Evolutionary conservation across 2,113 vertebrate genomes (phyloP).

Genomic region (Ariopsis seemanni): DNA sequence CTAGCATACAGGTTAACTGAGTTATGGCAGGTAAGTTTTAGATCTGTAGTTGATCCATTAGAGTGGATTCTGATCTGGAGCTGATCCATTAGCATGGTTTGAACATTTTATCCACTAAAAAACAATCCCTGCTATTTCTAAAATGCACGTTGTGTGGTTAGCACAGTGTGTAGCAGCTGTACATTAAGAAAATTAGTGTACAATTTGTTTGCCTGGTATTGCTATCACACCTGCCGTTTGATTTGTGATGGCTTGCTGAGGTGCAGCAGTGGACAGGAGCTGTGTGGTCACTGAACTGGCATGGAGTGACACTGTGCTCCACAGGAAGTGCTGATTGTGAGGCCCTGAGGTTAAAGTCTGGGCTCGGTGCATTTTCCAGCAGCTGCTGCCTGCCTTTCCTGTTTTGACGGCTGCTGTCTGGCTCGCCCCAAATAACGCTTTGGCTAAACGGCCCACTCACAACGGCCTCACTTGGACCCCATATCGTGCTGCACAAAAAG

Average conservation of each 20-base stretch:
- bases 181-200: not conserved
- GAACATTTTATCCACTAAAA: not conserved
- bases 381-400: slow-evolving; percentile 59
- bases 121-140: not conserved
- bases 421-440: slow-evolving; percentile 50
- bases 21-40: not conserved
- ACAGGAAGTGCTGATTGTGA: slow-evolving; percentile 53
- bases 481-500: slow-evolving; percentile 53
- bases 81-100: not conserved
- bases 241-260: slow-evolving; percentile 7
- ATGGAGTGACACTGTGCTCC: slow-evolving; percentile 23
- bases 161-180: not conserved
- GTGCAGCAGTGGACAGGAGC: slow-evolving; percentile 17
- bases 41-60: not conserved
- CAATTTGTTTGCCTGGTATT: not conserved
- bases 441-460: slow-evolving; percentile 20
- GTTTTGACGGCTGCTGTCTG: slow-evolving; percentile 59
- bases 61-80: too few species aligned
- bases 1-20: not conserved
- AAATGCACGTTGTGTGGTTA: not conserved
- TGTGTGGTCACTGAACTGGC: slow-evolving; percentile 27
- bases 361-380: slow-evolving; percentile 44
- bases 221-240: slow-evolving; percentile 23
- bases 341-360: slow-evolving; percentile 50
- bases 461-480: slow-evolving; percentile 42